These are phyloP conservation scores for Astyanax mexicanus DNA, from an alignment of 2,797 vertebrate species.

Conservation along the genomic window DNA sequence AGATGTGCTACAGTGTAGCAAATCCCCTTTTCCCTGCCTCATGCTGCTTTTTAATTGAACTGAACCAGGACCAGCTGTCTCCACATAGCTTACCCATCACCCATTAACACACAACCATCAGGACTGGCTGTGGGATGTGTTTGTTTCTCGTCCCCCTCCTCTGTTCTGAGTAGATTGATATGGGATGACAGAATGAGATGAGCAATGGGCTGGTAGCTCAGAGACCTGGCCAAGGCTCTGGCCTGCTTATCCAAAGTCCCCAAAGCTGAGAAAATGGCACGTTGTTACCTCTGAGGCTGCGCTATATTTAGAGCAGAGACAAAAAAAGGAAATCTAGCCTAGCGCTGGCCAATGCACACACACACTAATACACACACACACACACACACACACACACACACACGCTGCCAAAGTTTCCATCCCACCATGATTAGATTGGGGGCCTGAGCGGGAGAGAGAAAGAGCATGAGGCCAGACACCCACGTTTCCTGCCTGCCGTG, in stretches of 20 bases:
- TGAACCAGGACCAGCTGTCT: conserved; percentile 11
- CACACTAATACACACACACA: conserved; percentile 34
- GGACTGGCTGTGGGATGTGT: not conserved
- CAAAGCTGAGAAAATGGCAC: conserved; percentile 67
- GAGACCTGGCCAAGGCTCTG: conserved; percentile 43
- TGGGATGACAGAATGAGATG: conserved; percentile 42
- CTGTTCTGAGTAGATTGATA: conserved; percentile 33
- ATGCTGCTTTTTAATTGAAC: not conserved
- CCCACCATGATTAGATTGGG: conserved; percentile 36
- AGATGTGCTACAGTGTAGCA: not conserved
- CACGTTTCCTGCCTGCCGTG: conserved; percentile 16
- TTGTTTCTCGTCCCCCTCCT: not conserved
- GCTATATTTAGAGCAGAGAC: conserved; percentile 66
- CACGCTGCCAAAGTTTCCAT: conserved; percentile 40
- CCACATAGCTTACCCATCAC: not conserved
- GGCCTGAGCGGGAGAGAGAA: not conserved
- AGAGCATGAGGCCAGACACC: conserved; percentile 18
- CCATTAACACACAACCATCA: not conserved
- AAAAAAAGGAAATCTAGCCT: conserved; percentile 51
- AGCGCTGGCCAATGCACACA: conserved; percentile 54
- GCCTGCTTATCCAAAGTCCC: conserved; percentile 58
- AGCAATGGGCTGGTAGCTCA: conserved; percentile 15
- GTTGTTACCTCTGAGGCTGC: conserved; percentile 61
- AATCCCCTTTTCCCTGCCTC: not conserved
- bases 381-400: conserved; percentile 35